phyloP scores from a whole-genome alignment of 2,888 invertebrate species.

The Bursaphelenchus okinawaensis region DNA sequence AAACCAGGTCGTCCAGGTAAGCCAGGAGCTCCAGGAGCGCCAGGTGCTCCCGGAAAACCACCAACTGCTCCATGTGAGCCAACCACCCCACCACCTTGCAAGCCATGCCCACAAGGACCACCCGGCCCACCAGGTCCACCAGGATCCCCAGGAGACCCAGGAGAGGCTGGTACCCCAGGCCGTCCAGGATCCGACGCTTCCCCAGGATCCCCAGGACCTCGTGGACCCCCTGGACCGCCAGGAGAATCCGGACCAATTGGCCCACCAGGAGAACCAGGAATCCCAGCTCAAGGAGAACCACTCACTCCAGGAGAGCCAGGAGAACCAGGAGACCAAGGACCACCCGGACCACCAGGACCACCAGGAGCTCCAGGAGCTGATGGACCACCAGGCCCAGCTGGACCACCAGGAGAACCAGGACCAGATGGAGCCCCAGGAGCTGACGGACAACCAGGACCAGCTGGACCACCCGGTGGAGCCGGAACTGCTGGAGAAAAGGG shows the following conservation, averaged over 20 bases:
- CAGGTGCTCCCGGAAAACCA: slow-evolving; percentile 26
- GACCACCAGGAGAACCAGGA: slow-evolving; percentile 17
- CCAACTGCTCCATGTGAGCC: slow-evolving; percentile 25
- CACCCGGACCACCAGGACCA: slow-evolving; percentile 11
- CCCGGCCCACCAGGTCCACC: slow-evolving; percentile 31
- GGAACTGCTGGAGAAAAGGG: slow-evolving; percentile 33
- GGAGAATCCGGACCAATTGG: slow-evolving; percentile 22
- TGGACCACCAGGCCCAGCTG: slow-evolving; percentile 15
- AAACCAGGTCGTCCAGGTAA: slow-evolving; percentile 21
- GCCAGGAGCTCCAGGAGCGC: slow-evolving; percentile 19
- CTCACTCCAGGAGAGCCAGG: slow-evolving; percentile 32
- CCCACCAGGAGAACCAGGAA: slow-evolving; percentile 27
- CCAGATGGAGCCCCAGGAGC: slow-evolving; percentile 16
- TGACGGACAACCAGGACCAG: slow-evolving; percentile 8
- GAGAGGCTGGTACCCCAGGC: slow-evolving; percentile 31
- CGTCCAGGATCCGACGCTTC: slow-evolving; percentile 30
- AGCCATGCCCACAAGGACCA: slow-evolving; percentile 37
- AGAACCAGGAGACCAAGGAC: slow-evolving; percentile 9
- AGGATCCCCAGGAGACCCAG: slow-evolving; percentile 26
- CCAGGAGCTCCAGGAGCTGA: background rate
- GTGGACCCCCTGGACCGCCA: slow-evolving; percentile 28
- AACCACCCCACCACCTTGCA: slow-evolving; percentile 29
- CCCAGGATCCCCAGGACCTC: slow-evolving; percentile 26
- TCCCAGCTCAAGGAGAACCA: slow-evolving; percentile 33
- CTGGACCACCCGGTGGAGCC: slow-evolving; percentile 13